A percentile compares a stretch with the other conserved stretches of the same genome.
Conservation (phyloP, 2,888 invertebrate species). For the Eulithis prunata region DNA sequence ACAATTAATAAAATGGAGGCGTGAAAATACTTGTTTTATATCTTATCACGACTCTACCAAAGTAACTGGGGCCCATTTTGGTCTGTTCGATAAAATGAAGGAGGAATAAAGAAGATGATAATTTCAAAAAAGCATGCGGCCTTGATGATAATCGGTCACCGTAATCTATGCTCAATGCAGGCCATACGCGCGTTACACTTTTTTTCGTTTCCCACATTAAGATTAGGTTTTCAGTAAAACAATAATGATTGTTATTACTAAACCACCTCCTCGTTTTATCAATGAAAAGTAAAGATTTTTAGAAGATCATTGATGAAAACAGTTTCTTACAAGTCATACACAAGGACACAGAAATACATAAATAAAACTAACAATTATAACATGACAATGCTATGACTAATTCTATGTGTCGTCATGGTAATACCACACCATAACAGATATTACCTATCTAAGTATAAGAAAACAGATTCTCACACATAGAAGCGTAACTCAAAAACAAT, state of each 20-base stretch:
- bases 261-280: neutral
- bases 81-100: too few species aligned
- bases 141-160: too few species aligned
- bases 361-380: slow-evolving; percentile 4
- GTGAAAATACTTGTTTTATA: too few species aligned
- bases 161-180: too few species aligned
- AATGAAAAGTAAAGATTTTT: neutral
- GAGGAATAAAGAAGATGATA: too few species aligned
- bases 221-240: too few species aligned
- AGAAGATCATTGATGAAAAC: neutral
- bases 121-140: too few species aligned
- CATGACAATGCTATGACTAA: slow-evolving; percentile 10
- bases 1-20: too few species aligned
- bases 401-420: slow-evolving; percentile 7
- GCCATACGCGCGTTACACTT: too few species aligned
- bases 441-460: neutral
- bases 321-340: slow-evolving; percentile 1
- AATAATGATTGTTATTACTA: neutral
- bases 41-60: too few species aligned
- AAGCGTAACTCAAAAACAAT: slow-evolving; percentile 1
- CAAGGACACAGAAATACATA: neutral
- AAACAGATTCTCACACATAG: neutral
- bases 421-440: slow-evolving; percentile 13
- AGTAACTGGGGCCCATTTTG: neutral
- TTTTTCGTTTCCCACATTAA: too few species aligned